A percentile compares a stretch with the other conserved stretches of the same genome.
Evolutionary conservation across 2,888 invertebrate species (phyloP).

Genomic region (Rhogogaster chlorosoma): DNA sequence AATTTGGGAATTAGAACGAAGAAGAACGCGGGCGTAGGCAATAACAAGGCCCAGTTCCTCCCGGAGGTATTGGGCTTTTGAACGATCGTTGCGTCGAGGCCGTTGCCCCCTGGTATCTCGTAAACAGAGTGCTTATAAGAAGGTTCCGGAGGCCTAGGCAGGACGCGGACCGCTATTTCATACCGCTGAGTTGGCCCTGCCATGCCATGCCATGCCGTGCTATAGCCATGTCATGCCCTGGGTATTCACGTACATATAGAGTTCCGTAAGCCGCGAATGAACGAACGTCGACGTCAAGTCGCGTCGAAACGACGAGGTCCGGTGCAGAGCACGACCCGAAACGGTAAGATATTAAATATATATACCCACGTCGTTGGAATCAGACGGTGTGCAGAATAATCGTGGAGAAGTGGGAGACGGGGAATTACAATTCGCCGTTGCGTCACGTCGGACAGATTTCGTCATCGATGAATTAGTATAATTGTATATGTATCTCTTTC

Average conservation of each 20-base stretch:
- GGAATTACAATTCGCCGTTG: background rate
- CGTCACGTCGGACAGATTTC: background rate
- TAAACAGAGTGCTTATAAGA: conserved; percentile 51
- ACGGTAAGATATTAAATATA: conserved; percentile 1
- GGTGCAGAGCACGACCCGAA: background rate
- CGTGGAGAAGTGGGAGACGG: background rate
- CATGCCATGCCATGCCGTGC: background rate
- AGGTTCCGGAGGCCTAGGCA: conserved; percentile 44
- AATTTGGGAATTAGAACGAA: background rate
- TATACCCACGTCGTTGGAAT: background rate
- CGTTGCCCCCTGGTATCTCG: conserved; percentile 47
- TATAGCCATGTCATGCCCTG: background rate
- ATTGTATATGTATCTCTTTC: no score
- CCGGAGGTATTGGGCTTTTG: background rate
- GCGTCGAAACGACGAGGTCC: background rate
- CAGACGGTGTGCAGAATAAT: background rate
- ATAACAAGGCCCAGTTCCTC: background rate
- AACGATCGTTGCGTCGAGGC: conserved; percentile 25
- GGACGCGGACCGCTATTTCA: conserved; percentile 50
- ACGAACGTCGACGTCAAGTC: background rate
- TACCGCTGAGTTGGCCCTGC: conserved; percentile 34
- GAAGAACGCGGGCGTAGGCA: background rate
- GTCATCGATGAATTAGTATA: conserved; percentile 4
- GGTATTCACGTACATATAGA: conserved; percentile 15
- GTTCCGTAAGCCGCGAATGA: conserved; percentile 14